phyloP scores from a whole-genome alignment of 2,797 vertebrate species.

The Mycteria americana region DNA sequence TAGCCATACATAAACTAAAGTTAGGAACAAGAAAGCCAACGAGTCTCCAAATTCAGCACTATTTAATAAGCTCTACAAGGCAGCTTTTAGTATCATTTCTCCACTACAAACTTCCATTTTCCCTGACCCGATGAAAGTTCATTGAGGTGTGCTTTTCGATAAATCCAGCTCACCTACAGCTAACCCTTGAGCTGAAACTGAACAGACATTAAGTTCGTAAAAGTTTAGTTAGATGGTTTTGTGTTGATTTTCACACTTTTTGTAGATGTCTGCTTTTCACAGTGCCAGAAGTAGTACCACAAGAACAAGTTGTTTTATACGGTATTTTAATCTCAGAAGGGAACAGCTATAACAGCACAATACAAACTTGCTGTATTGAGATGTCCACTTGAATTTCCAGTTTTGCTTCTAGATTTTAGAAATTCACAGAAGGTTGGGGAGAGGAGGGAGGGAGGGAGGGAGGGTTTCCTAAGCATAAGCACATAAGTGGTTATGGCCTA shows the following conservation, averaged over 20 bases:
- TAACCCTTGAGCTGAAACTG: background rate
- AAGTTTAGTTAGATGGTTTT: background rate
- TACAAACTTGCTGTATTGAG: background rate
- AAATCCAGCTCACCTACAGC: background rate
- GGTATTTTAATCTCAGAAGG: background rate
- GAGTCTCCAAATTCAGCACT: background rate
- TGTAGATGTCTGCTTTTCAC: background rate
- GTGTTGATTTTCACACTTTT: background rate
- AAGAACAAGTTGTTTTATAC: background rate
- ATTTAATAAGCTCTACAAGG: background rate
- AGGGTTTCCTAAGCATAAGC: background rate
- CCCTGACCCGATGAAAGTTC: background rate
- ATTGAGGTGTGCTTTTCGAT: background rate
- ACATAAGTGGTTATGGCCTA: constrained; percentile 15
- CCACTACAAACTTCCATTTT: background rate
- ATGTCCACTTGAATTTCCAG: background rate
- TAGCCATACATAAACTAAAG: background rate
- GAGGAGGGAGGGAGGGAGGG: background rate
- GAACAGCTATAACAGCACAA: background rate
- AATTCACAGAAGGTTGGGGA: background rate
- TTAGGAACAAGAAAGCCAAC: background rate
- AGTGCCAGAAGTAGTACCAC: background rate
- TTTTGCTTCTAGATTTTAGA: background rate
- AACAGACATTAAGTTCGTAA: background rate
- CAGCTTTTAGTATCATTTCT: background rate